Conservation (phyloP, 2,113 vertebrate genomes). For the Nesogale talazaci region DNA sequence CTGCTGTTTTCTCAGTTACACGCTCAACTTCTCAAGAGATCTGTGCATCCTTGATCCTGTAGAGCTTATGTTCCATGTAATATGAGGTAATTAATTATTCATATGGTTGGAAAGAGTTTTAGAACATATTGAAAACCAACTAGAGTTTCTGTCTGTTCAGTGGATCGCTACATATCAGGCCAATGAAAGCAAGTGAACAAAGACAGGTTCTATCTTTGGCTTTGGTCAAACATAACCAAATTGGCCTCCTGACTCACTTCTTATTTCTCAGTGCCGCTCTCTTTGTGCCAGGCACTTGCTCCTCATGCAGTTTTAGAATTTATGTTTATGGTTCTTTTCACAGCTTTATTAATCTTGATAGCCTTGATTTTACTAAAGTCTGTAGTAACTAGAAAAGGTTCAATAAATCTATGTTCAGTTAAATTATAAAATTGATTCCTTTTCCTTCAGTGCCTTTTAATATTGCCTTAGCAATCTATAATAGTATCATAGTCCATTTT, state of each 20-base stretch:
- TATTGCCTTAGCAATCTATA: not conserved
- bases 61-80: not conserved
- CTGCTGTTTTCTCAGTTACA: constrained; percentile 6
- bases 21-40: not conserved
- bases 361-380: not conserved
- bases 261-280: constrained; percentile 25
- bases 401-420: constrained; percentile 44
- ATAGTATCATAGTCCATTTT: constrained; percentile 25
- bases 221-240: not conserved
- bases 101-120: constrained; percentile 1
- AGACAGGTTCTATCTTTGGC: not conserved
- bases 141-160: constrained; percentile 26
- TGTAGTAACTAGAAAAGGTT: not conserved
- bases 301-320: constrained; percentile 15
- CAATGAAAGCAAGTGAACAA: not conserved
- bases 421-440: not conserved
- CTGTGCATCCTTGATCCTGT: not conserved
- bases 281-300: not conserved
- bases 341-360: constrained; percentile 17
- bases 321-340: constrained; percentile 34
- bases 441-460: not conserved
- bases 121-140: constrained; percentile 2
- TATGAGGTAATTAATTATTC: not conserved
- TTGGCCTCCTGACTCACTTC: not conserved
- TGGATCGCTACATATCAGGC: not conserved